These are phyloP conservation scores for Lagopus muta DNA, from an alignment of 2,113 vertebrate genomes.

Conservation along the genomic window DNA sequence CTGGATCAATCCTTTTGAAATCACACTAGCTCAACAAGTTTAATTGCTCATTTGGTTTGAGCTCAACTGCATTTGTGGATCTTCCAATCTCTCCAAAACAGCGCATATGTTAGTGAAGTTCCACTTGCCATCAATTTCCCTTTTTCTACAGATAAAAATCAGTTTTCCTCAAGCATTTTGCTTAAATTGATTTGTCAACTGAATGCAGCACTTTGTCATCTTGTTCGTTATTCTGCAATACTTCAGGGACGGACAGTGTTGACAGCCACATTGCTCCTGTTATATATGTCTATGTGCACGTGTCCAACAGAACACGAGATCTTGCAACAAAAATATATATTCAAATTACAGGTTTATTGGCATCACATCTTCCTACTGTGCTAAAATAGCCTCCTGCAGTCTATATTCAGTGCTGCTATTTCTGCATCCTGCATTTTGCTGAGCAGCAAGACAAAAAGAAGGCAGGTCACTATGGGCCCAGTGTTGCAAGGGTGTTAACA, in stretches of 20 bases:
- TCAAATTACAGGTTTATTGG: constrained; percentile 53
- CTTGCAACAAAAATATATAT: constrained; percentile 43
- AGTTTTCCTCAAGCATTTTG: constrained; percentile 17
- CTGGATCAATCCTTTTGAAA: not conserved
- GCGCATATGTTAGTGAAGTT: not conserved
- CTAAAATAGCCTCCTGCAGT: constrained; percentile 54
- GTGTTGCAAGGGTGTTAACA: not conserved
- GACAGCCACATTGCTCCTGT: not conserved
- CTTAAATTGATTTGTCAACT: constrained; percentile 25
- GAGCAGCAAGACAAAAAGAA: constrained; percentile 36
- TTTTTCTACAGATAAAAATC: constrained; percentile 37
- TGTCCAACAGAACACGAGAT: not conserved
- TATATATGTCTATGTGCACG: not conserved
- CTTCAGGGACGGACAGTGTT: not conserved
- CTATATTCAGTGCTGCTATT: constrained; percentile 60
- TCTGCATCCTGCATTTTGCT: constrained; percentile 39
- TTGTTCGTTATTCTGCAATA: not conserved
- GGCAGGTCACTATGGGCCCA: not conserved
- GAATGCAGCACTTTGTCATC: not conserved
- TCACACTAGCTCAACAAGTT: constrained; percentile 5
- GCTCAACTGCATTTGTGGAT: constrained; percentile 16
- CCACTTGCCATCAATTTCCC: not conserved
- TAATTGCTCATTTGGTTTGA: not conserved
- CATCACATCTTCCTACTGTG: not conserved
- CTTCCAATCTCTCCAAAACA: constrained; percentile 1